Evolutionary conservation across 1,140 invertebrate species (phyloP).

Genomic region (Drosophila kepulauana): DNA sequence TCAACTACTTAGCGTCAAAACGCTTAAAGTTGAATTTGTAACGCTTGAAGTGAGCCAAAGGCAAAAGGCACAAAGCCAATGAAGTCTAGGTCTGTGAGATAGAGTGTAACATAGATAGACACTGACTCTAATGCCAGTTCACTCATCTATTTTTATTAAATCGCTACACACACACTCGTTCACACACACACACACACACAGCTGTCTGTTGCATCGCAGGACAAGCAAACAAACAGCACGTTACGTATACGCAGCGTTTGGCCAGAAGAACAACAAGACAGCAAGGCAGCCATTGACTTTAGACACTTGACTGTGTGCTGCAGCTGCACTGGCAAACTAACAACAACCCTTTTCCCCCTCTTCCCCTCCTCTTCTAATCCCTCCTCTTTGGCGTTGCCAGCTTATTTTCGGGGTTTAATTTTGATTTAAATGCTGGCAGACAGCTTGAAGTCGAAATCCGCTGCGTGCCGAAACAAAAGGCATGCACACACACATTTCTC

Average conservation of each 20-base stretch:
- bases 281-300: conserved; percentile 60
- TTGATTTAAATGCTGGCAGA: conserved; percentile 79
- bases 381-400: conserved; percentile 23
- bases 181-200: conserved; percentile 7
- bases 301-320: conserved; percentile 67
- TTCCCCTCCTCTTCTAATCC: neutral
- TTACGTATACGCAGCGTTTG: conserved; percentile 74
- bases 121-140: conserved; percentile 63
- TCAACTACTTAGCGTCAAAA: conserved; percentile 83
- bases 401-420: conserved; percentile 81
- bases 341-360: neutral
- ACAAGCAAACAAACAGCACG: conserved; percentile 41
- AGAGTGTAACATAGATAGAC: conserved; percentile 9
- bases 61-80: conserved; percentile 77
- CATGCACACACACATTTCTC: conserved; percentile 52
- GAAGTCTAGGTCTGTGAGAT: conserved; percentile 46
- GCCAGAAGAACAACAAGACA: conserved; percentile 37
- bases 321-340: conserved; percentile 31
- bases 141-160: conserved; percentile 83
- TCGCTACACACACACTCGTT: conserved; percentile 27
- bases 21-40: conserved; percentile 82
- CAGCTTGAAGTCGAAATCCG: conserved; percentile 66
- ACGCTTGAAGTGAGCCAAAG: conserved; percentile 76
- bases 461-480: conserved; percentile 67
- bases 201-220: conserved; percentile 37